Percentiles rank a stretch among this genome's conserved stretches.
Evolutionary conservation across 2,888 invertebrate genomes (phyloP).

Genomic region (Ophraella communa): DNA sequence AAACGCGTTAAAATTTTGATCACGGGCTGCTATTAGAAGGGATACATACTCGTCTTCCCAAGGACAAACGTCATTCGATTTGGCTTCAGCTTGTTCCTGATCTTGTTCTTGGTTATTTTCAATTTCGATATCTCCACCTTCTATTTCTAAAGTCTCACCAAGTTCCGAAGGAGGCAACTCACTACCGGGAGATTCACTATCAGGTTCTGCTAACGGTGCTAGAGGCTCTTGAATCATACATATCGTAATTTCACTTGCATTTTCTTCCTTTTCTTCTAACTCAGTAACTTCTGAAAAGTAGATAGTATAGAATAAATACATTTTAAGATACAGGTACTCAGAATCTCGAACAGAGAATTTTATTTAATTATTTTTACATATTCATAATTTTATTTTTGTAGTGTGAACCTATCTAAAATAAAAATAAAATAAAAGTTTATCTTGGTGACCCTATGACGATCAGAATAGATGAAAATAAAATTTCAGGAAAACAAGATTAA

Average conservation of each 20-base stretch:
- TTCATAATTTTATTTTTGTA: too few species aligned
- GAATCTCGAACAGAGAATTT: too few species aligned
- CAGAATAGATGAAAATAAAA: too few species aligned
- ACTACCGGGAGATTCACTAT: slow-evolving; percentile 71
- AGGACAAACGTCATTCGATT: slow-evolving; percentile 87
- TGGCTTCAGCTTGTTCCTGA: slow-evolving; percentile 57
- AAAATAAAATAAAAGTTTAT: too few species aligned
- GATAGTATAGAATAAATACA: not conserved
- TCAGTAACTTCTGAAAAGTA: not conserved
- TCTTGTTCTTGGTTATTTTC: slow-evolving; percentile 15
- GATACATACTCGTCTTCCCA: slow-evolving; percentile 94
- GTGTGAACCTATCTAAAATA: too few species aligned
- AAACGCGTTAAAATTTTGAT: not conserved
- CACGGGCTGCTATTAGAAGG: too few species aligned
- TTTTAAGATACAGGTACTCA: not conserved
- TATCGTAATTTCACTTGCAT: slow-evolving; percentile 20
- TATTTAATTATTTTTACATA: too few species aligned
- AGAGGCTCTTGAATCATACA: slow-evolving; percentile 54
- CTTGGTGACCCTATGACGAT: too few species aligned
- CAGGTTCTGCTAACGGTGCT: slow-evolving; percentile 74
- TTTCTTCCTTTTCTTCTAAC: slow-evolving; percentile 34
- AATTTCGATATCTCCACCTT: not conserved
- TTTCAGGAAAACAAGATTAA: too few species aligned
- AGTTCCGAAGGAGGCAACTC: slow-evolving; percentile 63
- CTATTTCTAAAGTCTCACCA: slow-evolving; percentile 15